Evolutionary conservation across 1,140 invertebrate genomes (phyloP), one percentile per base, ranked within the genome.

Genomic region (Theocolax elegans): DNA sequence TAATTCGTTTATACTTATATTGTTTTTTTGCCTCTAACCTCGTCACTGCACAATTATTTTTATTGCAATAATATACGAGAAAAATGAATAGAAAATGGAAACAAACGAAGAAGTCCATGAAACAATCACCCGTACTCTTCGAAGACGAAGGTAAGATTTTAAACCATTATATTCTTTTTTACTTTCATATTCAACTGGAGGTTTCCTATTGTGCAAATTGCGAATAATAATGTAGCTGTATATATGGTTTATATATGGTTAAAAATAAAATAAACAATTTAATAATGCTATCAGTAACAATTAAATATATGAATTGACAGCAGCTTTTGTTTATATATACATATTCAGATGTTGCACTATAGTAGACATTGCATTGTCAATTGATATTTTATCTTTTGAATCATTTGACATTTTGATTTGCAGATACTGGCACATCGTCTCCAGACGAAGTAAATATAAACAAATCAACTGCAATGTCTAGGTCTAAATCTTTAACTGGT

Each of bases 141-240:
- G 69, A 71, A 4, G 69, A 71, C 29, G 69, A 71, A 59, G 69
- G 69, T 71, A 71, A 71, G 48, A 63, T 62, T 2, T 4, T 12
- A 40, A 9, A n/a, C 13, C 29, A 13, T n/a, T 48, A 3, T 13
- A 4, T 13, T 35, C 9, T 2, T 10, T 35, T 59, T 44, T n/a
- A 13, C 2, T 13, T 42, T 31, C 23, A 0, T 40, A 25, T 44
- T 29, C 27, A 31, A 7, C 17, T 31, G 31, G 3, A 1, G 9
- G 29, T 27, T 46, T 44, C 13, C 25, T 25, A 15, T 40, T 25
- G 21, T 42, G 15, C 7, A 2, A 35, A 6, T 58, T 6, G 3
- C 15, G 35, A 12, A 35, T 58, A 38, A 7, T 56, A 1, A 38
- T 31, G 7, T 2, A 46, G 9, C 17, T 44, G 38, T 12, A 3